These are phyloP conservation scores for Carterocephalus palaemon DNA, from an alignment of 2,888 invertebrate genomes.

Conservation along the genomic window DNA sequence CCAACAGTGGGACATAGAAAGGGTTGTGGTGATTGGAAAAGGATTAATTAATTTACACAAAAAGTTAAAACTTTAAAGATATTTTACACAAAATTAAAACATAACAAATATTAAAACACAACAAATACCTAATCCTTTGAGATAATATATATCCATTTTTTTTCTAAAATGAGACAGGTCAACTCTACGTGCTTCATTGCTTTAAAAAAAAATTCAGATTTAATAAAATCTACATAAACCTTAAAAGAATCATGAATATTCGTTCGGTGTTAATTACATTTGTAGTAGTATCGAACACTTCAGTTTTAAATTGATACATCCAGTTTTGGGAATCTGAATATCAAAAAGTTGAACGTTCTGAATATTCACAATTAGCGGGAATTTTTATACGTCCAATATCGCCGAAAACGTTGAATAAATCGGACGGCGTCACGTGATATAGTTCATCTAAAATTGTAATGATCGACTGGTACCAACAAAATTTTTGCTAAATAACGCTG, in stretches of 20 bases:
- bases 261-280: conserved; percentile 14
- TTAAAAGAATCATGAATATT: conserved; percentile 21
- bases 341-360: conserved; percentile 16
- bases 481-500: no score
- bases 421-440: conserved; percentile 3
- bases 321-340: conserved; percentile 24
- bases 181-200: no score
- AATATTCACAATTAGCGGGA: conserved; percentile 24
- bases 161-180: no score
- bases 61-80: no score
- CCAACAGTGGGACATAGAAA: no score
- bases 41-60: no score
- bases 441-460: conserved; percentile 13
- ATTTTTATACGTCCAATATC: conserved; percentile 12
- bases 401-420: conserved; percentile 23
- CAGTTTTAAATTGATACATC: conserved; percentile 20
- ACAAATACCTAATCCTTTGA: no score
- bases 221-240: background rate
- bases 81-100: no score
- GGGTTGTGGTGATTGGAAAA: no score
- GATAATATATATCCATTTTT: no score
- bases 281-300: conserved; percentile 14
- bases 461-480: no score
- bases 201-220: background rate
- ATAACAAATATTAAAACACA: no score